phyloP scores from a whole-genome alignment of 2,797 vertebrate species.

The Ctenopoma multispine region DNA sequence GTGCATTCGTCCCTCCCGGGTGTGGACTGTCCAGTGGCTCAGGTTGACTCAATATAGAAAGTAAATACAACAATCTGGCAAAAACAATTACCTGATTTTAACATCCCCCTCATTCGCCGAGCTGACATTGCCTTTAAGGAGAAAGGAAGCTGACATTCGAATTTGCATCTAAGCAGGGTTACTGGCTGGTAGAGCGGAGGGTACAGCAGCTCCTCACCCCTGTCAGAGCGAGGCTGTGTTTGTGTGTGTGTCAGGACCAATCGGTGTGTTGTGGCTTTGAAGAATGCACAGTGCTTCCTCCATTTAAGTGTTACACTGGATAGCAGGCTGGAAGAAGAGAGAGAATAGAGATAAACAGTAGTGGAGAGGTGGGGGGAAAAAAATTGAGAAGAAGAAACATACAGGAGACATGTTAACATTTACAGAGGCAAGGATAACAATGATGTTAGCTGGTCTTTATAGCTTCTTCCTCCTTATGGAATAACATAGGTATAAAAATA shows the following conservation, averaged over 20 bases:
- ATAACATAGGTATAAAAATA: neutral
- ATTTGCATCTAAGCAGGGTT: constrained; percentile 65
- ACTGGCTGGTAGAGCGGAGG: constrained; percentile 65
- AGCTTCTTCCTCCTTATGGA: constrained; percentile 16
- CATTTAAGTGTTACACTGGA: constrained; percentile 48
- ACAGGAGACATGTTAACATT: constrained; percentile 20
- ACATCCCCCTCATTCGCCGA: constrained; percentile 53
- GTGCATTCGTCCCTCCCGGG: neutral
- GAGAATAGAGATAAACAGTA: constrained; percentile 50
- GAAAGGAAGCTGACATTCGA: constrained; percentile 68
- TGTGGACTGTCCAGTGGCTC: constrained; percentile 24
- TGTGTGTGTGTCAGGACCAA: constrained; percentile 69
- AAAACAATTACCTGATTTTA: constrained; percentile 59
- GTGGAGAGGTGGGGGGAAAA: constrained; percentile 36
- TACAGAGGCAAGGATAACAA: neutral
- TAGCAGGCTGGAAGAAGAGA: constrained; percentile 29
- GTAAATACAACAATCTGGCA: constrained; percentile 69
- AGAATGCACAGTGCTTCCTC: constrained; percentile 68
- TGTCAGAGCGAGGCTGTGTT: constrained; percentile 53
- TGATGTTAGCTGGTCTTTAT: constrained; percentile 5
- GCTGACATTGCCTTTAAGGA: constrained; percentile 67
- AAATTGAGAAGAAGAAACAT: constrained; percentile 1
- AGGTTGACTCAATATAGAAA: constrained; percentile 51
- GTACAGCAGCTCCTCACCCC: constrained; percentile 43
- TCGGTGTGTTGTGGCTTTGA: constrained; percentile 56